Evolutionary conservation across 2,113 vertebrate species (phyloP).

Genomic region (Tyrannus savana): DNA sequence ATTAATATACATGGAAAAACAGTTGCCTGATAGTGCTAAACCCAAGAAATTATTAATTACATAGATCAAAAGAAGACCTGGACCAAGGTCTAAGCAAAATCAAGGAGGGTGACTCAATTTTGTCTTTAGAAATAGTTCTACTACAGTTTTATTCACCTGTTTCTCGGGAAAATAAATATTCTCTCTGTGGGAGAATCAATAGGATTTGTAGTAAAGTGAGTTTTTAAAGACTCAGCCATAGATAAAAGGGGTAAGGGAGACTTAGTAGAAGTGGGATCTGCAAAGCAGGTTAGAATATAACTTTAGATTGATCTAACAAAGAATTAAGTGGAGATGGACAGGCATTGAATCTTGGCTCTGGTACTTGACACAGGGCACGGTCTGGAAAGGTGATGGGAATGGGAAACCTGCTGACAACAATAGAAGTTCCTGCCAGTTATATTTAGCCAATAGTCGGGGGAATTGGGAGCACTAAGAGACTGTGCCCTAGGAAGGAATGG

Average conservation of each 20-base stretch:
- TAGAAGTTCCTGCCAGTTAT: neutral
- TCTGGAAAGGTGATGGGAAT: neutral
- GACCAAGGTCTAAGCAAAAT: neutral
- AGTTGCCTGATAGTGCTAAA: neutral
- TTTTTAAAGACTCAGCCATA: neutral
- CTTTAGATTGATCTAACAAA: neutral
- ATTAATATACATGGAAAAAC: neutral
- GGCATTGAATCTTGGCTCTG: neutral
- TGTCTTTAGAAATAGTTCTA: neutral
- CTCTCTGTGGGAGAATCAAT: neutral
- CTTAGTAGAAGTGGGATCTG: neutral
- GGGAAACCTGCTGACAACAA: neutral
- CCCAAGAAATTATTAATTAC: neutral
- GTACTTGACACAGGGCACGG: neutral
- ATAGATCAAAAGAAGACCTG: neutral
- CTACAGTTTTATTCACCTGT: neutral
- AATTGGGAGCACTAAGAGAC: neutral
- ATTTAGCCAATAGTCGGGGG: neutral
- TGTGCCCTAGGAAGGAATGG: neutral
- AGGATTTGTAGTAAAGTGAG: neutral
- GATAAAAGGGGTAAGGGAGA: neutral
- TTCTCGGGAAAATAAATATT: neutral
- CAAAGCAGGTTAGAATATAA: neutral
- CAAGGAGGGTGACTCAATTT: neutral
- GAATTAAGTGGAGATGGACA: neutral